These are phyloP conservation scores for Ganaspis brasiliensis DNA, from an alignment of 2,888 invertebrate species.

Conservation along the genomic window DNA sequence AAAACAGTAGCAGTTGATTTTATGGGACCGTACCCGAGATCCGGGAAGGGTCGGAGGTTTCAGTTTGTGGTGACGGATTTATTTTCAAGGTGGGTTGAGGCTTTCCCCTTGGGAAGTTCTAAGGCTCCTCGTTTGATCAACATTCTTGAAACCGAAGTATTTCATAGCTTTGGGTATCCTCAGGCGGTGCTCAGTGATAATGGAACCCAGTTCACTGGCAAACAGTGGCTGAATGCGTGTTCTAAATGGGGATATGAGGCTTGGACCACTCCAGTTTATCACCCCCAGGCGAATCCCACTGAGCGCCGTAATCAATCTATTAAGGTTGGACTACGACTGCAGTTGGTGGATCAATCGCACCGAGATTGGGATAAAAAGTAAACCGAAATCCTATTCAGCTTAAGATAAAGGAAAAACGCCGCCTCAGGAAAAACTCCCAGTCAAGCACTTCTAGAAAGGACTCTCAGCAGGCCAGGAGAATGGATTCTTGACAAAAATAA, in stretches of 20 bases:
- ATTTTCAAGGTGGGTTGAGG: constrained; percentile 63
- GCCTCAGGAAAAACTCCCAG: no score
- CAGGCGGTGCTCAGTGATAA: constrained; percentile 50
- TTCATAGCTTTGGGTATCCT: constrained; percentile 48
- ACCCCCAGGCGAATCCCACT: constrained; percentile 54
- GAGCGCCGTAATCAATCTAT: constrained; percentile 56
- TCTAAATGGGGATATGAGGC: constrained; percentile 42
- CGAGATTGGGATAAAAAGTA: background rate
- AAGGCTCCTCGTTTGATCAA: constrained; percentile 35
- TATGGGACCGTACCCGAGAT: constrained; percentile 60
- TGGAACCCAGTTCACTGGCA: constrained; percentile 54
- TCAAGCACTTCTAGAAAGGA: no score
- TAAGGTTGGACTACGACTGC: constrained; percentile 50
- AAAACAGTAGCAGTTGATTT: constrained; percentile 48
- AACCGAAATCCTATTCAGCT: background rate
- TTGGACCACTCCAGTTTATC: constrained; percentile 57
- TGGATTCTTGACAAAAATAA: no score
- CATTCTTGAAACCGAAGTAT: constrained; percentile 45
- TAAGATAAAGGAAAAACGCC: background rate
- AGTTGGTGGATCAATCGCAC: background rate
- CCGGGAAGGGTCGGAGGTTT: constrained; percentile 42
- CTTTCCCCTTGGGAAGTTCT: constrained; percentile 52
- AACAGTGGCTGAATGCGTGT: background rate
- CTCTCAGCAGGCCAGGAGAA: no score
- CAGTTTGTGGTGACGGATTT: constrained; percentile 62